Base-by-base conservation (phyloP, 2,888 invertebrate species). In the Rotaria socialis region DNA sequence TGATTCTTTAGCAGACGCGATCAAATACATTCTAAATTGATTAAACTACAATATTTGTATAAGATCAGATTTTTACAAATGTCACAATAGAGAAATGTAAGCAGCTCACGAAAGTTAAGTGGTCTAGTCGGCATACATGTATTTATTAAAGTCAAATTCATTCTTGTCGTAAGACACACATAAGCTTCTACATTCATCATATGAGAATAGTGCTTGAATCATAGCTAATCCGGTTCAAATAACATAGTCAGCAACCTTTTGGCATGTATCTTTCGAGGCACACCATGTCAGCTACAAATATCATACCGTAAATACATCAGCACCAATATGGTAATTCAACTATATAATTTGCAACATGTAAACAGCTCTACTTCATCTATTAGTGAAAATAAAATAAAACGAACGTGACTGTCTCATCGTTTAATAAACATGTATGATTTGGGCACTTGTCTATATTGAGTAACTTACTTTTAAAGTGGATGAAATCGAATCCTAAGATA, bases 61-160 rank as follows among this genome's bases (percentile, higher is more conserved):
- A 67, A 67, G 67, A 67, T 67, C 67, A 67, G 14, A 67, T 67
- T 67, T 67, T 67, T 67, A 67, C 67, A 67, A 19, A 67, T 67
- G 67, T 67, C 35, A 67, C 67, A 67, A 67, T 67, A 67, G 67
- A 67, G 19, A 67, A 41, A 67, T 67, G 35, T 67, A 67, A 60
- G 58, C n/a, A 27, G 27, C n/a, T 67, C 16, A 67, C 5, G 11
- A 10, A 24, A 16, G 67, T 35, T 67, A 35, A 67, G 35, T 67
- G 35, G 67, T 27, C 35, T 35, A 67, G 19, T 35, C 16, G 35
- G 35, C 19, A n/a, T 16, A 27, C 14, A 16, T 67, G 27, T 35
- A 35, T 67, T 35, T 35, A n/a, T 16, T 67, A 67, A 67, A 67
- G 35, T 67, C 67, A 67, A 67, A 67, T 35, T 67, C 67, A 16